Evolutionary conservation across 1,140 invertebrate genomes (phyloP).

Genomic region (Rhopalosiphum padi): DNA sequence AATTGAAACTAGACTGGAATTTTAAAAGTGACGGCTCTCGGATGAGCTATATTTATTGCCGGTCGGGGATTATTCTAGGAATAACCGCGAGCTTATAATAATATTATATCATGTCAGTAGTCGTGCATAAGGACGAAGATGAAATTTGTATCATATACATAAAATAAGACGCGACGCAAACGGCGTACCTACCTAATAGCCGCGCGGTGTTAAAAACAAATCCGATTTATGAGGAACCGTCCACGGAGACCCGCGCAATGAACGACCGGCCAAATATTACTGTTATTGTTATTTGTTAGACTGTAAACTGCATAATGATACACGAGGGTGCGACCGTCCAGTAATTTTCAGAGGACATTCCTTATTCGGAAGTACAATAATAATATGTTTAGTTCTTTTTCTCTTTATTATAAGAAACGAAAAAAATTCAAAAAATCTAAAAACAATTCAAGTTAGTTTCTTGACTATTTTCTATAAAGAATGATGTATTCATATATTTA

Average conservation of each 20-base stretch:
- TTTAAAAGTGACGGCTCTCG: neutral
- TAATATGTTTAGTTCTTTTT: neutral
- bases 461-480: neutral
- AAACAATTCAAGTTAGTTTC: neutral
- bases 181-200: neutral
- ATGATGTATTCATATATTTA: too few relatives aligned
- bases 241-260: too few relatives aligned
- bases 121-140: neutral
- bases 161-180: neutral
- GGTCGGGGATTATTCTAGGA: constrained; percentile 22
- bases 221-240: neutral
- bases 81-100: neutral
- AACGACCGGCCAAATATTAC: neutral
- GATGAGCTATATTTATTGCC: constrained; percentile 43
- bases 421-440: too few relatives aligned
- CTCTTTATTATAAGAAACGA: neutral
- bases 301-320: neutral
- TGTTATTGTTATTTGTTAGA: neutral
- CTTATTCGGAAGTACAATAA: neutral
- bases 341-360: neutral
- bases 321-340: neutral
- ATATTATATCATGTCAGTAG: neutral
- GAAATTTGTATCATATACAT: neutral
- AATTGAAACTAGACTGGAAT: constrained; percentile 37
- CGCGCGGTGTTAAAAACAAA: neutral